Evolutionary conservation across 2,113 vertebrate genomes (phyloP).

Genomic region (Rhagologus leucostigma): DNA sequence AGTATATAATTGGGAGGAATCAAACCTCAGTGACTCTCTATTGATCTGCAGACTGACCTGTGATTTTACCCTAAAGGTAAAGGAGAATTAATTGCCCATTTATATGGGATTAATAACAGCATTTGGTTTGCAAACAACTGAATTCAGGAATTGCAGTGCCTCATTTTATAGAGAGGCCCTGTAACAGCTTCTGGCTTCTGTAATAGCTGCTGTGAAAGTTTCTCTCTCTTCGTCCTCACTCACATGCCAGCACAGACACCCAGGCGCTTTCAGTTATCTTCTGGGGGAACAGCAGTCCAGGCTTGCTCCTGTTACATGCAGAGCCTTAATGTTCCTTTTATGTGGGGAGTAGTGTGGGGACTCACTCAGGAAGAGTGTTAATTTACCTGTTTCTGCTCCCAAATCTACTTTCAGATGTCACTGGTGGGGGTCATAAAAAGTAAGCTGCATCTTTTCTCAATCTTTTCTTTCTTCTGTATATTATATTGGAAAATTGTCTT

Average conservation of each 20-base stretch:
- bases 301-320: fast-evolving
- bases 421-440: neutral
- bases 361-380: neutral
- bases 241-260: neutral
- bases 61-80: neutral
- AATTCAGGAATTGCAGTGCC: neutral
- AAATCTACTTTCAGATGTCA: neutral
- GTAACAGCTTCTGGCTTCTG: neutral
- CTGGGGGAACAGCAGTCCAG: neutral
- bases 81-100: neutral
- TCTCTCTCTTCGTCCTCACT: neutral
- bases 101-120: neutral
- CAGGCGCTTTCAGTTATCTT: neutral
- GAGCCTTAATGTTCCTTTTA: neutral
- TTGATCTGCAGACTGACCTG: neutral
- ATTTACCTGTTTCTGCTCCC: neutral
- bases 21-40: neutral
- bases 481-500: neutral
- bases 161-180: neutral
- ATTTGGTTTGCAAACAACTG: neutral
- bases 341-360: neutral
- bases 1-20: neutral
- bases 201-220: neutral
- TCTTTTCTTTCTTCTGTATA: neutral
- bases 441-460: neutral